Percentiles rank a stretch among this genome's conserved stretches.
Evolutionary conservation across 64 coral and sea anemone genomes (phyloP).

Genomic region (Acropora yongei): DNA sequence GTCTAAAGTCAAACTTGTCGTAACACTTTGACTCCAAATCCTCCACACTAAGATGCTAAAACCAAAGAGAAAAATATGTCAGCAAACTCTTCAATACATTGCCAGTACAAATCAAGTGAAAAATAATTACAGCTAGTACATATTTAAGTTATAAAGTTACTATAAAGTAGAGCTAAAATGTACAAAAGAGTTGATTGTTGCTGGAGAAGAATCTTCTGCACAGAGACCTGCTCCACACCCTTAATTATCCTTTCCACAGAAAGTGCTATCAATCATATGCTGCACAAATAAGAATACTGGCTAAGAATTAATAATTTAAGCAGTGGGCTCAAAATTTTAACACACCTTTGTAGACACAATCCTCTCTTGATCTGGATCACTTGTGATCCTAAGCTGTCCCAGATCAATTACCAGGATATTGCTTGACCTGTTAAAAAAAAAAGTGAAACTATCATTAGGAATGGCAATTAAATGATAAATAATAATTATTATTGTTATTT

Average conservation of each 20-base stretch:
- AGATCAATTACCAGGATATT: slow-evolving; percentile 86
- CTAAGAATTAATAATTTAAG: too few relatives aligned
- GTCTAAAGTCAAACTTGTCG: slow-evolving; percentile 90
- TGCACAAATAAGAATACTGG: too few relatives aligned
- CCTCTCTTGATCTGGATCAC: slow-evolving; percentile 87
- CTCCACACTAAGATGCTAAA: slow-evolving; percentile 75
- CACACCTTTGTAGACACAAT: slow-evolving; percentile 85
- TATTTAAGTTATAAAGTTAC: too few relatives aligned
- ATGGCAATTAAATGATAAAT: neutral
- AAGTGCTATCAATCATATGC: too few relatives aligned
- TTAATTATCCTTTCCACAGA: too few relatives aligned
- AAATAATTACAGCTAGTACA: too few relatives aligned
- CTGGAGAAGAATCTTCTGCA: too few relatives aligned
- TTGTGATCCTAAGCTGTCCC: slow-evolving; percentile 91
- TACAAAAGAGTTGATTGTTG: too few relatives aligned
- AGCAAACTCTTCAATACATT: neutral
- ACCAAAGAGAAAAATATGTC: neutral
- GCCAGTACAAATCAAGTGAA: neutral
- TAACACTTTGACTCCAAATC: slow-evolving; percentile 92
- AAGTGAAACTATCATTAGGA: neutral
- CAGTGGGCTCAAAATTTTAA: too few relatives aligned
- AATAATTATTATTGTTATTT: too few relatives aligned
- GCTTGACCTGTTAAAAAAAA: slow-evolving; percentile 46
- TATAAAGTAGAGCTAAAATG: too few relatives aligned
- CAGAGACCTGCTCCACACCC: too few relatives aligned